Conservation (phyloP, 2,888 invertebrate species). For the Allacma fusca region DNA sequence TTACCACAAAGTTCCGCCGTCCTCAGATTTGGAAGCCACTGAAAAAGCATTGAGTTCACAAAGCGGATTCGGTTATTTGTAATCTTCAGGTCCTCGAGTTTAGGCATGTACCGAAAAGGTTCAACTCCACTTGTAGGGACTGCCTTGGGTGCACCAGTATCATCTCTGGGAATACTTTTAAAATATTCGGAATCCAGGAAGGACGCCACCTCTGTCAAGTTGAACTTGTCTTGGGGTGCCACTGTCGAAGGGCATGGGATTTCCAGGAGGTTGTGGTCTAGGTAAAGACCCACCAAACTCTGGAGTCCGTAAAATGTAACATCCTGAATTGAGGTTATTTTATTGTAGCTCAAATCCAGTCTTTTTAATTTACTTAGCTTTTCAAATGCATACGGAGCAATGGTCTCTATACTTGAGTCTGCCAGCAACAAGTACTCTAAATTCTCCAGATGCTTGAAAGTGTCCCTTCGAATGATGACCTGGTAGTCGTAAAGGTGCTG, state of each 20-base stretch:
- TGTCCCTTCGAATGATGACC: too few species aligned
- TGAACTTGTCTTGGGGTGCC: background rate
- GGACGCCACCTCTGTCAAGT: background rate
- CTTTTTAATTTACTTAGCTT: slow-evolving; percentile 34
- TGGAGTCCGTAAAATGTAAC: slow-evolving; percentile 51
- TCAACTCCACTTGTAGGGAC: too few species aligned
- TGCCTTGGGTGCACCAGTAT: too few species aligned
- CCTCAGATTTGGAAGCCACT: slow-evolving; percentile 65
- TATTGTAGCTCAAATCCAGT: slow-evolving; percentile 44
- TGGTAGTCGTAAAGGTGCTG: too few species aligned
- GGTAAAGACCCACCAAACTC: slow-evolving; percentile 37
- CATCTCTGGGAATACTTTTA: background rate
- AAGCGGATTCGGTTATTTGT: slow-evolving; percentile 67
- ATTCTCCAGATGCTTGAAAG: too few species aligned
- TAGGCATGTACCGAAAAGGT: slow-evolving; percentile 38
- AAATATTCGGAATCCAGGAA: background rate
- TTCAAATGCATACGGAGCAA: slow-evolving; percentile 51
- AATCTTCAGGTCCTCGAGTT: slow-evolving; percentile 67
- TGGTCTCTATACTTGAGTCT: slow-evolving; percentile 38
- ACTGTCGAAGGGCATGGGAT: slow-evolving; percentile 22
- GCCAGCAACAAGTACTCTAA: slow-evolving; percentile 34
- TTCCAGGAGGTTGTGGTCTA: slow-evolving; percentile 36
- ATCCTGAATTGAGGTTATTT: slow-evolving; percentile 31
- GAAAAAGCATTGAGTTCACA: slow-evolving; percentile 63
- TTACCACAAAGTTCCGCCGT: slow-evolving; percentile 69